These are phyloP conservation scores for Diglossa cyanea DNA, from an alignment of 2,797 vertebrate species.

Conservation along the genomic window DNA sequence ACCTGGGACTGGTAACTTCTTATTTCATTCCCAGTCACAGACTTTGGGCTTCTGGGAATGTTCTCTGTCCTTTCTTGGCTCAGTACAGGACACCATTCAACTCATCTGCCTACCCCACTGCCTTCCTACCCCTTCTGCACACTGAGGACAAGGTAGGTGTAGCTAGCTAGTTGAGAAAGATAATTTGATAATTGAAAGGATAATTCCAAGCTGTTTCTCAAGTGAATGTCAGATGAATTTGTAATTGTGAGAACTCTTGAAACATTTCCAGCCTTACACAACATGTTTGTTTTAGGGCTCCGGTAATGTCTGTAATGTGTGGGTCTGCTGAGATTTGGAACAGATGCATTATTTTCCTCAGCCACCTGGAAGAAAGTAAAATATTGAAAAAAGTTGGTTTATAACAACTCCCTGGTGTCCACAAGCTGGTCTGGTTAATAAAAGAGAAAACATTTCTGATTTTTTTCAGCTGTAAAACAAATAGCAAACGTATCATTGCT, in stretches of 20 bases:
- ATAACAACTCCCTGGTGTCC: conserved; percentile 35
- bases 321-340: conserved; percentile 51
- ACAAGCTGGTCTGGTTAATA: conserved; percentile 22
- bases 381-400: conserved; percentile 34
- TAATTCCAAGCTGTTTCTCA: conserved; percentile 19
- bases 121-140: neutral
- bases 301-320: neutral
- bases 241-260: conserved; percentile 41
- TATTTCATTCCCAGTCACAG: neutral
- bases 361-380: conserved; percentile 63
- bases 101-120: neutral
- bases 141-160: neutral
- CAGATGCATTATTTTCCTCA: conserved; percentile 59
- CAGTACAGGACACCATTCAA: neutral
- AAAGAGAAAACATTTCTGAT: neutral
- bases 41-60: neutral
- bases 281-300: conserved; percentile 34
- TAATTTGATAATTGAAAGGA: neutral
- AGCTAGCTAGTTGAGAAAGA: neutral
- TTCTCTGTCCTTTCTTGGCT: neutral
- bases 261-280: conserved; percentile 50
- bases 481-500: neutral
- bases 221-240: conserved; percentile 24
- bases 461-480: conserved; percentile 32
- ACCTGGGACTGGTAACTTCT: neutral